A percentile compares a stretch with the other conserved stretches of the same genome.
These are phyloP conservation scores for Vidua chalybeata DNA, from an alignment of 2,113 vertebrate genomes.

Conservation along the genomic window DNA sequence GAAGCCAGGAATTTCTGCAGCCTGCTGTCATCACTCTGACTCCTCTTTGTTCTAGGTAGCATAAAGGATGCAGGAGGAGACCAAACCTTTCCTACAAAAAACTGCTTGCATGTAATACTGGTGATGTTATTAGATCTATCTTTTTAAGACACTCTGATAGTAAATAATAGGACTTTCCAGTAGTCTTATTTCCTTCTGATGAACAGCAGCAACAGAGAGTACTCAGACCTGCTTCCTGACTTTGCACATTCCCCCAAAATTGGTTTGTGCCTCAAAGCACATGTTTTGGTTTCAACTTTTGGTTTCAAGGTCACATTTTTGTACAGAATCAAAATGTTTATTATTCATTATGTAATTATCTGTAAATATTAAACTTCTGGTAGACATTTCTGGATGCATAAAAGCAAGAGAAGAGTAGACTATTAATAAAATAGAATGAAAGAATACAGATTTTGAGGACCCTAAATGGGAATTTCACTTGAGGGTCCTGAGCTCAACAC, in stretches of 20 bases:
- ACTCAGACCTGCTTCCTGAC: not conserved
- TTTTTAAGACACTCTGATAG: not conserved
- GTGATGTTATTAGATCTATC: not conserved
- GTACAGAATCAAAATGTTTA: not conserved
- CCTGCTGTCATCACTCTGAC: not conserved
- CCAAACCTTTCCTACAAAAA: not conserved
- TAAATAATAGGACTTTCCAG: not conserved
- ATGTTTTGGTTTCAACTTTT: not conserved
- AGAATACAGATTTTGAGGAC: not conserved
- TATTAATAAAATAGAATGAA: not conserved
- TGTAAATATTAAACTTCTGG: not conserved
- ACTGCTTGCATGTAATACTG: not conserved
- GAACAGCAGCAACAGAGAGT: not conserved
- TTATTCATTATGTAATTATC: not conserved
- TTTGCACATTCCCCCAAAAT: not conserved
- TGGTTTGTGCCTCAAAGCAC: not conserved
- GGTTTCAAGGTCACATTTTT: not conserved
- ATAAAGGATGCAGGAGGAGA: not conserved
- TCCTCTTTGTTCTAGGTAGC: not conserved
- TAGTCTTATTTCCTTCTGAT: not conserved
- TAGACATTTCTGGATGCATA: not conserved
- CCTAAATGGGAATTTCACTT: not conserved
- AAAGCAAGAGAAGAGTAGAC: not conserved
- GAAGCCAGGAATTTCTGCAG: not conserved
- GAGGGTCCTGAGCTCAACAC: not conserved